Base-by-base conservation (phyloP, 2,888 invertebrate genomes). In the Celastrina argiolus region DNA sequence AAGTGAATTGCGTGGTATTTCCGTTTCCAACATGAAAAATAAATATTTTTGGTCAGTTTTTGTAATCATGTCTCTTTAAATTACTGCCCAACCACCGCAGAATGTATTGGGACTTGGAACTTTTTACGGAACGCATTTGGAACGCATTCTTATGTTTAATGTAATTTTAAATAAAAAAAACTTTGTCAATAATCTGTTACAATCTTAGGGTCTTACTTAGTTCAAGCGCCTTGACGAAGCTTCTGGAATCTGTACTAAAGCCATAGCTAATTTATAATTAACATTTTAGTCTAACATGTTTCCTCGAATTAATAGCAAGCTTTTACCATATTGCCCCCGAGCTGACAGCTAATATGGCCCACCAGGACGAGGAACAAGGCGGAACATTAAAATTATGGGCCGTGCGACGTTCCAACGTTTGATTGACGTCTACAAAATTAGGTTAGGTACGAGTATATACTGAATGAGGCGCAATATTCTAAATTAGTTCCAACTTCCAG, bases 281-380 rank as follows among this genome's bases (percentile, higher is more conserved):
- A 12, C 16, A 16, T 16, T 51, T 22, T 7, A 45, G 18, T 45
- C 4, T 45, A 8, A 7, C 16, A 42, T 42, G 4, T 10, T 45
- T 22, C 45, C 18, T 45, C 70, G 80, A 81, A 85, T 83, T 83
- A 84, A 82, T 82, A 81, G 74, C 78, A 71, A 75, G 78, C 77
- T 80, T 74, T 78, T 79, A 81, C 81, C 18, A 22, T 51, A 22
- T 51, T 22, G 82, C 82, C 84, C 78, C 76, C 73, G 74, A 74
- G 75, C 74, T 74, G 77, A 78, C 74, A 72, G 72, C 71, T 73
- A 70, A 74, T 73, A 75, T 70, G 68, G 68, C 72, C 74, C 74
- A 75, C 58, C 65, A 42, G 42, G 41, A 34, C 22, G 72, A 74
- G 70, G 74, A 74, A 72, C 74, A 75, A 74, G 74, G 71, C 72